Percentiles rank a stretch among this genome's conserved stretches.
phyloP scores from a whole-genome alignment of 2,797 vertebrate genomes.

The Phrynocephalus guinanensis region DNA sequence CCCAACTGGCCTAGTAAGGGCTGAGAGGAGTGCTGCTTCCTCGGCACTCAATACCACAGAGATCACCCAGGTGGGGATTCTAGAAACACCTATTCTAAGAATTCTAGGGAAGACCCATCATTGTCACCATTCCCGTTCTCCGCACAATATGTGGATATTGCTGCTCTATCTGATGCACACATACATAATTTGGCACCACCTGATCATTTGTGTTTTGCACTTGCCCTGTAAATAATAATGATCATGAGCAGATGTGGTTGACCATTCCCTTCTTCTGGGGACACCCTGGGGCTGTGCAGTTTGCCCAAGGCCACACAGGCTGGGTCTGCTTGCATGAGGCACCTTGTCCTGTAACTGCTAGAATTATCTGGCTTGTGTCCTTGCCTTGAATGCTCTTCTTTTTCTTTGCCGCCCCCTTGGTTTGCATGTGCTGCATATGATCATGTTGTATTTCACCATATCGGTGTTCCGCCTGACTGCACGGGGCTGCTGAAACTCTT shows the following conservation, averaged over 20 bases:
- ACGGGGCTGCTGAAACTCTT: constrained; percentile 14
- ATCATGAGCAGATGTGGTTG: too few species aligned
- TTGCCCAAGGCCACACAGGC: too few species aligned
- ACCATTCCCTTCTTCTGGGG: too few species aligned
- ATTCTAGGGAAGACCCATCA: not conserved
- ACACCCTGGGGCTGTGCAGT: too few species aligned
- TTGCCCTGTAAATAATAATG: not conserved
- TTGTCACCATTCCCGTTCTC: not conserved
- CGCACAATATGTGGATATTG: not conserved
- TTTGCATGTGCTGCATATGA: constrained; percentile 22
- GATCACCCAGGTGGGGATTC: too few species aligned
- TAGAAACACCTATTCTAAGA: too few species aligned
- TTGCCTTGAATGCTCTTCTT: constrained; percentile 10
- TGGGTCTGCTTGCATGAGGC: too few species aligned
- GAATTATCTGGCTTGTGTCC: not conserved
- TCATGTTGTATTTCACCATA: constrained; percentile 26
- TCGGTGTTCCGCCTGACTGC: not conserved
- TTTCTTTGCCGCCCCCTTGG: constrained; percentile 4
- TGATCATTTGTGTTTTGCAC: constrained; percentile 3
- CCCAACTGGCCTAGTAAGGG: too few species aligned
- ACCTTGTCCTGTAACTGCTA: not conserved
- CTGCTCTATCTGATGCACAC: not conserved
- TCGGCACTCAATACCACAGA: too few species aligned
- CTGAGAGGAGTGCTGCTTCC: too few species aligned
- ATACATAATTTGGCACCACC: not conserved